Conservation (phyloP, 2,888 invertebrate genomes). For the Drosophila putrida region DNA sequence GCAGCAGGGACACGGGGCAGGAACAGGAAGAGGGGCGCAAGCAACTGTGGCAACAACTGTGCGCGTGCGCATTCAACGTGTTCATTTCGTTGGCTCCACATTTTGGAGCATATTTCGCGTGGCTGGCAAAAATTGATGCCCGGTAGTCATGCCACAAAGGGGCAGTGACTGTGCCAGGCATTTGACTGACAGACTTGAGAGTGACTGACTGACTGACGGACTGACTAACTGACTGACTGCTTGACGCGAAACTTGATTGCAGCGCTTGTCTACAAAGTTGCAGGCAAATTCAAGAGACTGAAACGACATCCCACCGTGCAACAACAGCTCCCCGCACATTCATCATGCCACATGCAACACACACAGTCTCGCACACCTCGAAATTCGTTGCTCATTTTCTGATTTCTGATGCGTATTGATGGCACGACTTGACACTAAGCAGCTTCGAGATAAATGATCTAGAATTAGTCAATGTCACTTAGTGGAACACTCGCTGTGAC, state of each 20-base stretch:
- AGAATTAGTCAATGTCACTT: slow-evolving; percentile 79
- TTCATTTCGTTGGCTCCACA: slow-evolving; percentile 67
- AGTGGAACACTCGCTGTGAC: slow-evolving; percentile 60
- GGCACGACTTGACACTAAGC: slow-evolving; percentile 71
- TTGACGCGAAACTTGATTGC: slow-evolving; percentile 65
- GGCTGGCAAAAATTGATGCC: slow-evolving; percentile 77
- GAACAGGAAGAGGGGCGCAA: slow-evolving; percentile 1
- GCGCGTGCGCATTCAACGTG: slow-evolving; percentile 76
- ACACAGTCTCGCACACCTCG: slow-evolving; percentile 1
- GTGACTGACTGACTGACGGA: slow-evolving; percentile 35
- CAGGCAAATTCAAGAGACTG: slow-evolving; percentile 47
- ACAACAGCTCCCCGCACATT: slow-evolving; percentile 38
- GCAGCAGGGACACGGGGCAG: slow-evolving; percentile 47
- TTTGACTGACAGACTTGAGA: slow-evolving; percentile 22
- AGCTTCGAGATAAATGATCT: slow-evolving; percentile 72
- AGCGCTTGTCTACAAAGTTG: slow-evolving; percentile 49
- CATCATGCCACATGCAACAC: slow-evolving; percentile 47
- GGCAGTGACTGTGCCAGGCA: slow-evolving; percentile 20
- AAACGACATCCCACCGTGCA: slow-evolving; percentile 11
- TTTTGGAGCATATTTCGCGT: slow-evolving; percentile 60
- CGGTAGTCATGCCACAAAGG: slow-evolving; percentile 79
- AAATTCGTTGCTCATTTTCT: slow-evolving; percentile 39
- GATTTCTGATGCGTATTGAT: slow-evolving; percentile 72
- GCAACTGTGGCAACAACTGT: slow-evolving; percentile 47
- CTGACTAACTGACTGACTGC: slow-evolving; percentile 37